Base-by-base conservation (phyloP, 1,140 invertebrate species). In the Neodiprion lecontei region DNA sequence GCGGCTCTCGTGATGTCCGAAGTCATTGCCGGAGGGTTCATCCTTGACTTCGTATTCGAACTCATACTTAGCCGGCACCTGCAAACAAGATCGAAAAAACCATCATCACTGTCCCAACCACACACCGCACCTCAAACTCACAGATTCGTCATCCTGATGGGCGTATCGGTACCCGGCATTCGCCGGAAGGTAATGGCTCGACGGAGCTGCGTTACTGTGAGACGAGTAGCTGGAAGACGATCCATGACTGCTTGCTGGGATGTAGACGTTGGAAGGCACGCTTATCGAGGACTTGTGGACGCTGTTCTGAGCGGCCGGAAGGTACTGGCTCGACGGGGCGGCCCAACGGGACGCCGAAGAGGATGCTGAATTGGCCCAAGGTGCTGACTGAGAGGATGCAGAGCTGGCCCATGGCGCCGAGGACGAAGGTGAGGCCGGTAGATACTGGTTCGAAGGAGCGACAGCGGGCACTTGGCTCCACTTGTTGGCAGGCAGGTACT, bases 11-110 rank as follows among this genome's bases (percentile, higher is more conserved):
- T 93, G 89, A 85, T 95, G 94, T 0, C 92, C 91, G 77, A 93
- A 95, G 79, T 94, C 92, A 72, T 93, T 93, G 74, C 93, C 93
- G 11, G 90, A 91, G 67, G 88, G 87, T 61, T 91, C 90, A 78
- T 94, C 93, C 84, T 93, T 91, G 23, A 94, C 93, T 79, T 91
- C 90, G 81, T 94, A 94, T 82, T 94, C 91, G 88, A 94, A 95
- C 75, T 91, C 90, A 85, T 95, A 95, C 85, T 94, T 93, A 40
- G 92, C 92, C 74, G 92, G 91, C 76, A 91, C 87, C 87, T 91
- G 84, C n/a, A 67, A 66, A 72, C 11, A 75, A 72, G 61, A 49
- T 73, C 23, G 2, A 17, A n/a, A 17, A n/a, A 5, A 40, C 28
- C 28, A 40, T 40, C 28, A 9, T 17, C 28, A 17, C 9, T 9